A percentile compares a stretch with the other conserved stretches of the same genome.
These are phyloP conservation scores for Zaprionus kolodkinae DNA, from an alignment of 1,140 invertebrate species.

Conservation along the genomic window DNA sequence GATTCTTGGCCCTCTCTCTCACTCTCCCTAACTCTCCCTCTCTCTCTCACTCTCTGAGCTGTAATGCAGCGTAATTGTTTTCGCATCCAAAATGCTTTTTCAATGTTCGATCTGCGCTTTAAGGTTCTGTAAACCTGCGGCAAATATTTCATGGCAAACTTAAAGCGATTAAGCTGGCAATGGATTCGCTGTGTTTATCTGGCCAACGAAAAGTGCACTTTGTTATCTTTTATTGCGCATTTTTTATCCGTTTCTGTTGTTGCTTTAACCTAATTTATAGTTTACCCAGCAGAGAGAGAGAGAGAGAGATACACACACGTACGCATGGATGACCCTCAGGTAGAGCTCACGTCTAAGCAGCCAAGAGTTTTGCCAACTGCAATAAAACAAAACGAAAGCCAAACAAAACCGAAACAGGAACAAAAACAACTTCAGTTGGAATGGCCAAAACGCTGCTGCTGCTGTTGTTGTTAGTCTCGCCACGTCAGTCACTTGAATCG, in stretches of 20 bases:
- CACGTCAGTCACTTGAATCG: conserved; percentile 74
- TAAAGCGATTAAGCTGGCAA: conserved; percentile 71
- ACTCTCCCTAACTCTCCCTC: too few relatives aligned
- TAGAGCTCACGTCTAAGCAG: conserved; percentile 68
- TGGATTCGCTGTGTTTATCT: conserved; percentile 60
- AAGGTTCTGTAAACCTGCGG: conserved; percentile 60
- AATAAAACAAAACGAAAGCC: conserved; percentile 77
- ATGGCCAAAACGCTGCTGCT: conserved; percentile 10
- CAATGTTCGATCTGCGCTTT: conserved; percentile 46
- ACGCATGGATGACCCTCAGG: conserved; percentile 44
- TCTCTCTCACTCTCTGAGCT: conserved; percentile 52
- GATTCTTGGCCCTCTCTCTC: conserved; percentile 38
- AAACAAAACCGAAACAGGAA: conserved; percentile 46
- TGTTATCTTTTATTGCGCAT: conserved; percentile 83
- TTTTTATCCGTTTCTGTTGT: conserved; percentile 62
- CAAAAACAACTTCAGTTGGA: conserved; percentile 11
- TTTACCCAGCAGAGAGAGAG: conserved; percentile 59
- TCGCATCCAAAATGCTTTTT: conserved; percentile 53
- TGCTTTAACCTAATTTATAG: conserved; percentile 82
- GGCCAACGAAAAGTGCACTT: conserved; percentile 77
- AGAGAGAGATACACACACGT: conserved; percentile 23
- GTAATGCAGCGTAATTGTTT: conserved; percentile 80
- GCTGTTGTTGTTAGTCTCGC: conserved; percentile 16
- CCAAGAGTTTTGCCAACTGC: conserved; percentile 73
- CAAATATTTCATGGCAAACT: conserved; percentile 77